Conservation (phyloP, 2,797 vertebrate genomes). For the Hyperoplus lanceolatus region DNA sequence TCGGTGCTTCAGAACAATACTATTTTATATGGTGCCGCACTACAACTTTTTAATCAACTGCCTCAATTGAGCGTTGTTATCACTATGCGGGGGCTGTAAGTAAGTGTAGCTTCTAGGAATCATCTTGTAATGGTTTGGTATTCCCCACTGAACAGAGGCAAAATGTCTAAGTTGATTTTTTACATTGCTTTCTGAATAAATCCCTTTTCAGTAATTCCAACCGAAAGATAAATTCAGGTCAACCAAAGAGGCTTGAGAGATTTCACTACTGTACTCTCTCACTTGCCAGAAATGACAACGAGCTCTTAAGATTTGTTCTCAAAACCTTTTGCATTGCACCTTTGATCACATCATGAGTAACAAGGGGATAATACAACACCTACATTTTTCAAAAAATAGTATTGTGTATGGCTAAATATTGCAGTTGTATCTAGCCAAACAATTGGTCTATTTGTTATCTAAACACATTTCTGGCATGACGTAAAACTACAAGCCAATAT, state of each 20-base stretch:
- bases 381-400: background rate
- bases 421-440: background rate
- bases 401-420: background rate
- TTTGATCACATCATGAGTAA: no score
- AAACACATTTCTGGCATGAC: background rate
- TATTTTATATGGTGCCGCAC: slow-evolving; percentile 4
- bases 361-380: background rate
- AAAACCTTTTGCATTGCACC: background rate
- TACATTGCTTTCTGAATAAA: background rate
- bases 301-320: background rate
- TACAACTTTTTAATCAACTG: slow-evolving; percentile 42
- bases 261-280: background rate
- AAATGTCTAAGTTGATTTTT: background rate
- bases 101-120: background rate
- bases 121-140: background rate
- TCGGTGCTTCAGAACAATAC: slow-evolving; percentile 50
- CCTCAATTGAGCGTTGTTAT: slow-evolving; percentile 13
- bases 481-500: background rate
- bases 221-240: slow-evolving; percentile 2
- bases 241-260: background rate
- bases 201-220: slow-evolving; percentile 9
- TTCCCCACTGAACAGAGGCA: background rate
- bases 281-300: background rate
- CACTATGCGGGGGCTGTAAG: slow-evolving; percentile 1
- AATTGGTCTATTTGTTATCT: background rate